These are phyloP conservation scores for Cheilosia variabilis DNA, from an alignment of 2,888 invertebrate genomes.

Conservation along the genomic window DNA sequence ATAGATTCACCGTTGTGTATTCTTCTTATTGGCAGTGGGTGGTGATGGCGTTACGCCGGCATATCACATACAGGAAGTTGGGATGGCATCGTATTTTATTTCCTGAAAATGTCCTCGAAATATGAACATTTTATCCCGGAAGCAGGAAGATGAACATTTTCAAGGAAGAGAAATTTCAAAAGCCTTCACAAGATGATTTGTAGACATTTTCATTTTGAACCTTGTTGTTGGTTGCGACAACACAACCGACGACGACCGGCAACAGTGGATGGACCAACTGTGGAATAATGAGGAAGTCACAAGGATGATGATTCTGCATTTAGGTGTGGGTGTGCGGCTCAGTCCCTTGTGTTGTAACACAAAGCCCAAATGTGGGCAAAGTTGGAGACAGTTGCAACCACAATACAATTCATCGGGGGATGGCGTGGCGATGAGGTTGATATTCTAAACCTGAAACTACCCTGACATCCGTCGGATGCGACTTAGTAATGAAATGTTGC, in stretches of 20 bases:
- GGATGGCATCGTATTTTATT: conserved; percentile 84
- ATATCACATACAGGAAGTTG: conserved; percentile 78
- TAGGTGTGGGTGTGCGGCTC: conserved; percentile 37
- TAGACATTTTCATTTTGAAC: conserved; percentile 76
- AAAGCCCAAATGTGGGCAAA: conserved; percentile 65
- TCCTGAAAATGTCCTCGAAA: conserved; percentile 84
- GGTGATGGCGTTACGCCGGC: conserved; percentile 42
- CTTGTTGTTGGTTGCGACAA: conserved; percentile 67
- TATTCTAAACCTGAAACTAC: conserved; percentile 67
- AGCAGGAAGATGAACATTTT: conserved; percentile 84
- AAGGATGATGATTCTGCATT: conserved; percentile 73
- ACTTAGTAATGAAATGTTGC: conserved; percentile 75
- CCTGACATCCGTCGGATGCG: conserved; percentile 68
- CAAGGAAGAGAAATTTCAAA: conserved; percentile 82
- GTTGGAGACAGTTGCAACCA: conserved; percentile 70
- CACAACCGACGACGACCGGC: conserved; percentile 22
- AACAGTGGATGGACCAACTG: conserved; percentile 69
- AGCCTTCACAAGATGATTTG: conserved; percentile 79
- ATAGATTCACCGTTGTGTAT: conserved; percentile 15
- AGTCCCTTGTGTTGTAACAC: conserved; percentile 63
- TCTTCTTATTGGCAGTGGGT: conserved; percentile 70
- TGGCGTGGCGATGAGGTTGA: conserved; percentile 41
- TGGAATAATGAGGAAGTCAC: conserved; percentile 76
- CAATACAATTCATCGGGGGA: conserved; percentile 50
- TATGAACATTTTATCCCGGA: conserved; percentile 84